Evolutionary conservation across 1,140 invertebrate genomes (phyloP), one percentile per base, ranked within the genome.

Genomic region (Parasteatoda tepidariorum): DNA sequence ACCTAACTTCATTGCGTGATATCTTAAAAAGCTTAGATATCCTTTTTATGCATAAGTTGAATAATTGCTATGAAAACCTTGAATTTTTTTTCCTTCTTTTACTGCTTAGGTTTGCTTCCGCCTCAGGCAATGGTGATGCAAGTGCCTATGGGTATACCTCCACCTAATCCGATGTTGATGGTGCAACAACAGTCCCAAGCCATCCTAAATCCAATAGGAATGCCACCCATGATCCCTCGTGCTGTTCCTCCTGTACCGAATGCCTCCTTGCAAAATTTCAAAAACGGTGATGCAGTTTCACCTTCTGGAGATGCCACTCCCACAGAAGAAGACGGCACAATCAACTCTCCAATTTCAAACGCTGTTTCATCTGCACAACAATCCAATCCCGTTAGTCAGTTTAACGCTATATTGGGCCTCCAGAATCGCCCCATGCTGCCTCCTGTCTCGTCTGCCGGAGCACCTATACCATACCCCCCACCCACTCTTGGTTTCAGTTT

Each of bases 111-210:
- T 54, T 31, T 85, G 22, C 9, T 84, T 0, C 71, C 73, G 26
- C 70, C 73, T 34, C 82, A 84, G 70, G 62, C 81, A 3, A 84
- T 85, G 85, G 54, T 76, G 13, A 85, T 85, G 75, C 76, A 68
- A 67, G 41, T 85, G 15, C 85, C 85, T 13, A 82, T 85, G 73
- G 85, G 85, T 6, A 84, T 85, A 67, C 85, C 85, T 13, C 83
- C 85, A 11, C 83, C 85, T 15, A 71, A 71, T 48, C 85, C 74
- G 0, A 73, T 85, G 85, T 15, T 85, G 15, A 84, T 85, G 83
- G 75, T 84, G 57, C 85, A 84, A 28, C 85, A 78, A n/a, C 70
- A 48, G n/a, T 66, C 74, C 2, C 61, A 64, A 34, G 38, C 24
- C n/a, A 34, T 85, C 28, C 22, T 85, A 4, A 33, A 31, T 11